Conservation (phyloP, 2,797 vertebrate species). For the Galaxias olidus region DNA sequence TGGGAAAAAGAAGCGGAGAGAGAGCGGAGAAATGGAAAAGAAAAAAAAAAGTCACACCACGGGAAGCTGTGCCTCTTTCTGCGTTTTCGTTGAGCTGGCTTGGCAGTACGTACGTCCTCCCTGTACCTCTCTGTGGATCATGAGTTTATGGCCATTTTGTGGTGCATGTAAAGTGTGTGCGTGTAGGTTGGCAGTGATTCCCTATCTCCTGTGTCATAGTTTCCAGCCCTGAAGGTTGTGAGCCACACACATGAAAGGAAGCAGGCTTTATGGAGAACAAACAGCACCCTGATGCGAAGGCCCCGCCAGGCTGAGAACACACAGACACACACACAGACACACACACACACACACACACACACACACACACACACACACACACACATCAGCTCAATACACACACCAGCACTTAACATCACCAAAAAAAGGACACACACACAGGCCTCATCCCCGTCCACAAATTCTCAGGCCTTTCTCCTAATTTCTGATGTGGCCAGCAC, state of each 20-base stretch:
- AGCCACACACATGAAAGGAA: conserved; percentile 72
- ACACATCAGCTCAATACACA: too few species aligned
- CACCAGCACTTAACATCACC: too few species aligned
- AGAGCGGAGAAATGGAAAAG: background rate
- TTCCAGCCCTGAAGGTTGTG: conserved; percentile 72
- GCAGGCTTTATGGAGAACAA: conserved; percentile 63
- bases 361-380: background rate
- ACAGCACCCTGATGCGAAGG: conserved; percentile 50
- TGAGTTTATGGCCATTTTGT: background rate
- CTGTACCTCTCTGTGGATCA: background rate
- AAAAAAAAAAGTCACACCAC: background rate
- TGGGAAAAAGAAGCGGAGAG: too few species aligned
- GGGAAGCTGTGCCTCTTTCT: too few species aligned
- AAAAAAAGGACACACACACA: too few species aligned
- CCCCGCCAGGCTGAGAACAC: conserved; percentile 60
- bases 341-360: conserved; percentile 10
- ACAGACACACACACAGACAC: conserved; percentile 4
- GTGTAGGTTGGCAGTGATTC: conserved; percentile 46
- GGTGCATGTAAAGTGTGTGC: background rate
- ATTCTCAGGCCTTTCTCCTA: conserved; percentile 44
- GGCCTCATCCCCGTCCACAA: background rate
- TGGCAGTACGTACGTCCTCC: background rate
- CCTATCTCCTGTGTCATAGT: conserved; percentile 37
- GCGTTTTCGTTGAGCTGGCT: background rate
- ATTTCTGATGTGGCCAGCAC: conserved; percentile 75